These are phyloP conservation scores for Dioctria rufipes DNA, from an alignment of 2,888 invertebrate species.

Conservation along the genomic window DNA sequence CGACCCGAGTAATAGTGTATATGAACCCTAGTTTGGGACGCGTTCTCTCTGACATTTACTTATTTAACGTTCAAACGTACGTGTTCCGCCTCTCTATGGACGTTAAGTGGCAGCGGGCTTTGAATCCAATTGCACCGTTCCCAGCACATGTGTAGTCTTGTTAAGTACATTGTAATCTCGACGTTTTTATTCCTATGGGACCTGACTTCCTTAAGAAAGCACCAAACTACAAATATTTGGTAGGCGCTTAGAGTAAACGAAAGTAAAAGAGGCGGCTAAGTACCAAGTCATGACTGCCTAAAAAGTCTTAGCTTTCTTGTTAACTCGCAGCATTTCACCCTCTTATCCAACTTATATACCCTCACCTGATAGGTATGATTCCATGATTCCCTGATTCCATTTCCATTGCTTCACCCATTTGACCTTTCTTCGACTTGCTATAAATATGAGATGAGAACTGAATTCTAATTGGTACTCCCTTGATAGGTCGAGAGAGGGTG, in stretches of 20 bases:
- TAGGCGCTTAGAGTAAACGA: conserved; percentile 24
- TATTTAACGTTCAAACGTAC: conserved; percentile 56
- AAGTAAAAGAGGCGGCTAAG: background rate
- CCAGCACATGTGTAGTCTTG: conserved; percentile 46
- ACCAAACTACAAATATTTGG: conserved; percentile 28
- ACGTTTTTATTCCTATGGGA: conserved; percentile 45
- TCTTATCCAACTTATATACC: background rate
- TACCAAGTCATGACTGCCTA: conserved; percentile 41
- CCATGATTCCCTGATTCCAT: background rate
- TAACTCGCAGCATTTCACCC: conserved; percentile 26
- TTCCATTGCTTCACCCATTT: conserved; percentile 31
- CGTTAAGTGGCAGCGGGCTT: conserved; percentile 52
- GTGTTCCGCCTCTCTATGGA: conserved; percentile 57
- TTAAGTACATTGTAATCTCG: conserved; percentile 54
- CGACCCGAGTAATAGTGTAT: conserved; percentile 34
- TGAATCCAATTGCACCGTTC: conserved; percentile 41
- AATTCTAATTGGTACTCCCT: conserved; percentile 57
- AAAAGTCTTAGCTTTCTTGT: conserved; percentile 44
- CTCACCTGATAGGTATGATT: conserved; percentile 37
- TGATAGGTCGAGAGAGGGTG: background rate
- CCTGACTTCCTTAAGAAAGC: conserved; percentile 23
- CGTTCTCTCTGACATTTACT: conserved; percentile 54
- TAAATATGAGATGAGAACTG: conserved; percentile 60
- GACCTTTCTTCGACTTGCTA: conserved; percentile 57
- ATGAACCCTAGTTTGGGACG: conserved; percentile 52